These are phyloP conservation scores for Eupristina koningsbergeri DNA, from an alignment of 1,140 invertebrate genomes.

Conservation along the genomic window DNA sequence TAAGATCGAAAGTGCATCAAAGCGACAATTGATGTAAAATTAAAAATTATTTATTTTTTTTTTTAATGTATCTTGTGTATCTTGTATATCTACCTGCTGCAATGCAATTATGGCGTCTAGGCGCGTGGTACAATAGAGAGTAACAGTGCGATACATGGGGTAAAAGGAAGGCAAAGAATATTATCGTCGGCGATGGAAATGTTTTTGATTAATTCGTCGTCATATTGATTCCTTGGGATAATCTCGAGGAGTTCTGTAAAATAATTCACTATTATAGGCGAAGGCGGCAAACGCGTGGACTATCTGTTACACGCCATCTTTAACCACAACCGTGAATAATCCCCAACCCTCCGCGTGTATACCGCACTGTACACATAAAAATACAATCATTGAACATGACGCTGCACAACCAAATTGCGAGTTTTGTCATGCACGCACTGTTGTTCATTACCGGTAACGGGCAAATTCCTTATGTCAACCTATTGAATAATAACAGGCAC, in stretches of 20 bases:
- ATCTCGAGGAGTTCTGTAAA: background rate
- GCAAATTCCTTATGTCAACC: no score
- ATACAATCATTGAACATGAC: no score
- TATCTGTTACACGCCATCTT: conserved; percentile 1
- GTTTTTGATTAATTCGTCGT: background rate
- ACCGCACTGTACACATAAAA: background rate
- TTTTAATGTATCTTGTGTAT: no score
- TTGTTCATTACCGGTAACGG: no score
- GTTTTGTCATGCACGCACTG: background rate
- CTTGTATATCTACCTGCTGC: background rate
- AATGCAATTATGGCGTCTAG: conserved; percentile 14
- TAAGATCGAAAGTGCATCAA: background rate
- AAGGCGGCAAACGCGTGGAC: background rate
- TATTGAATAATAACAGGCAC: no score
- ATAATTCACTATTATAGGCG: background rate
- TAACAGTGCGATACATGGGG: no score
- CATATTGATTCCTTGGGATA: background rate
- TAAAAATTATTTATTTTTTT: background rate
- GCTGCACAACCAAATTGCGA: no score
- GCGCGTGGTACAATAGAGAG: background rate
- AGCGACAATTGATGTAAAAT: background rate
- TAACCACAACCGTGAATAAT: background rate
- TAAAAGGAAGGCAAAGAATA: background rate
- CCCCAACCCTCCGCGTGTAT: background rate
- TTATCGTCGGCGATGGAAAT: background rate